Evolutionary conservation across 2,888 invertebrate species (phyloP).

Genomic region (Panorpa germanica): DNA sequence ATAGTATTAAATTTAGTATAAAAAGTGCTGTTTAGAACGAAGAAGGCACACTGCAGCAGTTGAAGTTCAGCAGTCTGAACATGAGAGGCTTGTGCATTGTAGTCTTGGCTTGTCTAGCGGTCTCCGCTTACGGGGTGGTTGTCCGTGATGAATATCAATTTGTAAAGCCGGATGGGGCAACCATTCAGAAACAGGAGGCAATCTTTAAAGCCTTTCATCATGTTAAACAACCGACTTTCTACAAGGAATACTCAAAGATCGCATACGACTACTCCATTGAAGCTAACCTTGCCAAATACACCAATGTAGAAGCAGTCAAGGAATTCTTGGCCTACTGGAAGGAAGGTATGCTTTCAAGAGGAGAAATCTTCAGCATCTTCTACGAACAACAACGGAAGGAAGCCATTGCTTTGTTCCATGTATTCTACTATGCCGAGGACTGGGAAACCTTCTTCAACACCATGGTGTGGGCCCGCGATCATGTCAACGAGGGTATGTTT

Average conservation of each 20-base stretch:
- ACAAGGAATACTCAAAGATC: conserved; percentile 35
- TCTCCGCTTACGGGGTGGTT: too few species aligned
- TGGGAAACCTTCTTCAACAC: conserved; percentile 46
- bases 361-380: conserved; percentile 38
- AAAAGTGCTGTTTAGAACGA: too few species aligned
- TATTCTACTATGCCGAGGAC: conserved; percentile 46
- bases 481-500: conserved; percentile 36
- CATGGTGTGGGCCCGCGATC: conserved; percentile 34
- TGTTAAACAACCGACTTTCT: conserved; percentile 37
- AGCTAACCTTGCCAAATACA: too few species aligned
- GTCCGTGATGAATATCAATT: too few species aligned
- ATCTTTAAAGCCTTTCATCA: conserved; percentile 37
- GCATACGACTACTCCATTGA: too few species aligned
- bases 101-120: too few species aligned
- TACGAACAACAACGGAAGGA: conserved; percentile 35
- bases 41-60: too few species aligned
- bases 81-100: too few species aligned
- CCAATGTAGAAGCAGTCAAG: conserved; percentile 34
- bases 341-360: conserved; percentile 33
- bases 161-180: too few species aligned
- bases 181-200: conserved; percentile 34
- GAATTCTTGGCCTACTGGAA: conserved; percentile 32
- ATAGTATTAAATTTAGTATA: too few species aligned
- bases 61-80: too few species aligned
- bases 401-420: conserved; percentile 37